phyloP scores from a whole-genome alignment of 2,797 vertebrate genomes.

The Schizopygopsis pylzovi region DNA sequence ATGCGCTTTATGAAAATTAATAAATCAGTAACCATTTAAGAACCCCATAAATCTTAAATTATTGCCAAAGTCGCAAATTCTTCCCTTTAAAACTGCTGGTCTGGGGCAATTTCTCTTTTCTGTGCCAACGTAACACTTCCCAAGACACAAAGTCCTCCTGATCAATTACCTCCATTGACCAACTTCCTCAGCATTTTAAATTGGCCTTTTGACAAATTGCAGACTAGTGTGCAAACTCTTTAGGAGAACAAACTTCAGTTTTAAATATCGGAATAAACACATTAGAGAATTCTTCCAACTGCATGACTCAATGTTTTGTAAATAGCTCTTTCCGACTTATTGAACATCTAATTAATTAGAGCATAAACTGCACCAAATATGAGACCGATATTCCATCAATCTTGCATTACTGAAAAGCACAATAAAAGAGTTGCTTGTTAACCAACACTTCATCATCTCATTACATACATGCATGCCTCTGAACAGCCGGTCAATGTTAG shows the following conservation, averaged over 20 bases:
- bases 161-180: not conserved
- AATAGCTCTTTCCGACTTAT: not conserved
- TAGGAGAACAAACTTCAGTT: not conserved
- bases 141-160: slow-evolving; percentile 7
- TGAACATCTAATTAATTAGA: slow-evolving; percentile 33
- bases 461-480: slow-evolving; percentile 28
- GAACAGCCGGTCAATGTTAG: slow-evolving; percentile 33
- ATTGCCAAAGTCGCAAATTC: not conserved
- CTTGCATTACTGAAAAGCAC: slow-evolving; percentile 8
- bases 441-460: slow-evolving; percentile 41
- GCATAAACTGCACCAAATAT: not conserved
- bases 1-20: not conserved
- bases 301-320: not conserved
- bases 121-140: not conserved
- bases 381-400: slow-evolving; percentile 19
- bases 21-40: not conserved
- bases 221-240: slow-evolving; percentile 9
- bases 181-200: slow-evolving; percentile 17
- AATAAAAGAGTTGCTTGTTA: slow-evolving; percentile 5
- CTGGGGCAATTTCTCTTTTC: slow-evolving; percentile 4
- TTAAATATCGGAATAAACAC: not conserved
- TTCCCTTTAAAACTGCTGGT: not conserved
- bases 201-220: not conserved
- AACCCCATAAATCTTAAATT: slow-evolving; percentile 8
- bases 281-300: not conserved